Evolutionary conservation across 92 coral and sea anemone genomes (phyloP).

Genomic region (Phenganax subtilis): DNA sequence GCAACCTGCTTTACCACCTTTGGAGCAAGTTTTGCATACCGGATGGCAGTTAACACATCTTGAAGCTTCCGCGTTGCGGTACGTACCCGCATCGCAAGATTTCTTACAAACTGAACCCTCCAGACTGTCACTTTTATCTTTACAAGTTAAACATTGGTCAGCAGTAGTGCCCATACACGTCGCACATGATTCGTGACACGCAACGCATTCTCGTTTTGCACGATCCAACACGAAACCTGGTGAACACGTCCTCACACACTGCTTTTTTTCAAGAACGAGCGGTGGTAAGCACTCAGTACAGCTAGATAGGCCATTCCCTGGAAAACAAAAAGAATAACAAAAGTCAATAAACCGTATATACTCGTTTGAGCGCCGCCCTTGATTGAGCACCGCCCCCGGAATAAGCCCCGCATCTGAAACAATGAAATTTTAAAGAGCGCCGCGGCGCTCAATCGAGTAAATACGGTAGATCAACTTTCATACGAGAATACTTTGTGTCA

Average conservation of each 20-base stretch:
- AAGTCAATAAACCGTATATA: not conserved
- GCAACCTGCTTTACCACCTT: constrained; percentile 55
- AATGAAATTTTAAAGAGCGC: no score
- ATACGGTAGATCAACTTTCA: not conserved
- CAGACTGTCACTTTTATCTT: constrained; percentile 50
- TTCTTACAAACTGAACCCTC: constrained; percentile 62
- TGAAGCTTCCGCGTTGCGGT: constrained; percentile 57
- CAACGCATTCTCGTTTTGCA: constrained; percentile 49
- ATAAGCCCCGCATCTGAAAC: no score
- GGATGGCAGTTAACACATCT: constrained; percentile 88
- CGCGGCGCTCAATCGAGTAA: not conserved
- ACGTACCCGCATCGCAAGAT: constrained; percentile 62
- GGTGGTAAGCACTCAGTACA: constrained; percentile 80
- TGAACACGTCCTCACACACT: constrained; percentile 81
- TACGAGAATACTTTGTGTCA: not conserved
- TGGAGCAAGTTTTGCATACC: constrained; percentile 64
- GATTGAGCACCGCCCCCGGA: no score
- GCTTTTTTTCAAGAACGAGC: constrained; percentile 58
- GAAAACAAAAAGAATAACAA: not conserved
- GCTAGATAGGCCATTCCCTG: constrained; percentile 82
- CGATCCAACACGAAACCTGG: constrained; percentile 63
- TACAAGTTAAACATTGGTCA: constrained; percentile 71
- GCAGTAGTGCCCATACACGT: constrained; percentile 79
- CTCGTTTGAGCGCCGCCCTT: no score
- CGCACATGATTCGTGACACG: constrained; percentile 74